Conservation (phyloP, 2,888 invertebrate species). For the Schrankia costaestrigalis region DNA sequence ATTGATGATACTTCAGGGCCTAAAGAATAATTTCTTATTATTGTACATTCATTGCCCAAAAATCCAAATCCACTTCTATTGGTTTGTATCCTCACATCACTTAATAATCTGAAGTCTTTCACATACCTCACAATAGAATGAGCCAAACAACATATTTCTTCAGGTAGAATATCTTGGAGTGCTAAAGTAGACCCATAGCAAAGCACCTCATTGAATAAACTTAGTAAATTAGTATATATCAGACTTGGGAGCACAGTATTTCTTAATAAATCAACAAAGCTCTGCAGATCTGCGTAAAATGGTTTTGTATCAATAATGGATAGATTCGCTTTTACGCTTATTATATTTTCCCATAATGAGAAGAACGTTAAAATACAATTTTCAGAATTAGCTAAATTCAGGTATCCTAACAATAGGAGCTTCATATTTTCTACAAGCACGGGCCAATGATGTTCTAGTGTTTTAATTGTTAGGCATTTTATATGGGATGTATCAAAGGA, state of each 20-base stretch:
- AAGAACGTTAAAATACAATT: constrained; percentile 90
- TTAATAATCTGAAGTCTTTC: constrained; percentile 89
- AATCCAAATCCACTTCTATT: constrained; percentile 72
- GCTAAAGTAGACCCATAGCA: constrained; percentile 95
- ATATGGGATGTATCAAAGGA: constrained; percentile 92
- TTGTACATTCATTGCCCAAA: constrained; percentile 65
- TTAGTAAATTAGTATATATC: constrained; percentile 91
- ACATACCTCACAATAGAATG: constrained; percentile 92
- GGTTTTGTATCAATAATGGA: constrained; percentile 94
- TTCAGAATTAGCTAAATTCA: constrained; percentile 81
- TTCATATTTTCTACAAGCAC: constrained; percentile 87
- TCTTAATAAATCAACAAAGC: constrained; percentile 86
- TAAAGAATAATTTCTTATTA: constrained; percentile 60
- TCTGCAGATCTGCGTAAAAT: constrained; percentile 91
- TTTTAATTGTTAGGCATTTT: constrained; percentile 92
- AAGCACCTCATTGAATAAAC: constrained; percentile 92
- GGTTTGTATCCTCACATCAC: constrained; percentile 70
- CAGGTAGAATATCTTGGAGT: constrained; percentile 91
- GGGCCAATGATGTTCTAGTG: constrained; percentile 92
- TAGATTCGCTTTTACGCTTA: constrained; percentile 94
- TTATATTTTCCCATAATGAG: constrained; percentile 93
- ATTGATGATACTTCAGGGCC: constrained; percentile 58
- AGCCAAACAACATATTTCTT: constrained; percentile 92
- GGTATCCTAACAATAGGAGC: constrained; percentile 78
- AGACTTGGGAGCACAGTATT: constrained; percentile 88